A percentile compares a stretch with the other conserved stretches of the same genome.
These are phyloP conservation scores for Andrena praecox DNA, from an alignment of 2,888 invertebrate genomes.

Conservation along the genomic window DNA sequence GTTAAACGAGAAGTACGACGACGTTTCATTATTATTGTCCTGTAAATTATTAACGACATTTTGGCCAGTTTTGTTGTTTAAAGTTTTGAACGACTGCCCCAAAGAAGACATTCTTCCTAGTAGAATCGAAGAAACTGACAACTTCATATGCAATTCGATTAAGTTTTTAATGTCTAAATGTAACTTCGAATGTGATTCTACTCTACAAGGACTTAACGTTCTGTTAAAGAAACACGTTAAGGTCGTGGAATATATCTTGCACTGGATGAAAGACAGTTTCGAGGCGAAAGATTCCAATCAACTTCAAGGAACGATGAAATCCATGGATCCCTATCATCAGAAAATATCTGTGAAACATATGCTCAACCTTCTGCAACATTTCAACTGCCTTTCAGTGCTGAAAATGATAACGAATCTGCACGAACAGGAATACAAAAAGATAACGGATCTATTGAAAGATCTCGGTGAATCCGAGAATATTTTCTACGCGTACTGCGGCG, in stretches of 20 bases:
- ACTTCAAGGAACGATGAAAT: slow-evolving; percentile 7
- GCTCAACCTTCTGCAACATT: slow-evolving; percentile 71
- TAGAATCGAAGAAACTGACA: slow-evolving; percentile 60
- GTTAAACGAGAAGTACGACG: slow-evolving; percentile 67
- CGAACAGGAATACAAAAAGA: slow-evolving; percentile 69
- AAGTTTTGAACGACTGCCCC: slow-evolving; percentile 72
- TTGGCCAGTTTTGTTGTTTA: slow-evolving; percentile 78
- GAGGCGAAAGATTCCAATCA: slow-evolving; percentile 3
- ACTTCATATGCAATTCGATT: slow-evolving; percentile 70
- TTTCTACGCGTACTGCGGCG: slow-evolving; percentile 76
- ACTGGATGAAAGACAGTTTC: slow-evolving; percentile 49
- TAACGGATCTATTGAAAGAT: slow-evolving; percentile 72
- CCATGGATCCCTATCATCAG: slow-evolving; percentile 37
- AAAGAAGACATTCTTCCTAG: slow-evolving; percentile 54
- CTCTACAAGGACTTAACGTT: slow-evolving; percentile 64
- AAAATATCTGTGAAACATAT: slow-evolving; percentile 72
- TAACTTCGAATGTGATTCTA: slow-evolving; percentile 63
- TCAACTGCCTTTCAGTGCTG: slow-evolving; percentile 74
- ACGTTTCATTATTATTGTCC: slow-evolving; percentile 72
- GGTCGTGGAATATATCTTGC: slow-evolving; percentile 51
- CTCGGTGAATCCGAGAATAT: slow-evolving; percentile 59
- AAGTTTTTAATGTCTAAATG: slow-evolving; percentile 75
- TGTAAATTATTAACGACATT: slow-evolving; percentile 71
- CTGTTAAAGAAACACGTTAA: slow-evolving; percentile 70
- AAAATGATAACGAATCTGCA: slow-evolving; percentile 78